Evolutionary conservation across 2,113 vertebrate genomes (phyloP).

Genomic region (Peucedramus taeniatus): DNA sequence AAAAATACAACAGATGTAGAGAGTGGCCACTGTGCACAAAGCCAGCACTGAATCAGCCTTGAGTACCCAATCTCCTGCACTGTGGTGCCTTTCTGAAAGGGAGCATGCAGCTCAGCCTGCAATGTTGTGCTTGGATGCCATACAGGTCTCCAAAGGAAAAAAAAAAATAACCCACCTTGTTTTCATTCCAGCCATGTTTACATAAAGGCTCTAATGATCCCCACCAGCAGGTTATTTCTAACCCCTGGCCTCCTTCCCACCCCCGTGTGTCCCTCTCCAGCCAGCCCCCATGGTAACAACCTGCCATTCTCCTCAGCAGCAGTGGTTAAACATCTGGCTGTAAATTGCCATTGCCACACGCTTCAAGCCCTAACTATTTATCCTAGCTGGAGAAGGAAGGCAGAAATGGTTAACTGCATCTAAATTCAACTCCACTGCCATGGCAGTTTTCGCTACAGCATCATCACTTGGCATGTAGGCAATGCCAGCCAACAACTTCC

Average conservation of each 20-base stretch:
- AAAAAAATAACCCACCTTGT: constrained; percentile 20
- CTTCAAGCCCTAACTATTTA: neutral
- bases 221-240: constrained; percentile 68
- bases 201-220: constrained; percentile 71
- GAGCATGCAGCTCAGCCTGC: constrained; percentile 36
- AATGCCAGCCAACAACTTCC: neutral
- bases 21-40: constrained; percentile 53
- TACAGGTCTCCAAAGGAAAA: constrained; percentile 68
- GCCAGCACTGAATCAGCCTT: constrained; percentile 48
- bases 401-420: neutral
- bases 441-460: neutral
- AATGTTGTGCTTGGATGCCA: constrained; percentile 75
- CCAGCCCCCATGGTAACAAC: constrained; percentile 30
- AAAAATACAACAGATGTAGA: constrained; percentile 59
- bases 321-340: constrained; percentile 26
- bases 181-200: constrained; percentile 76
- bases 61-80: constrained; percentile 28
- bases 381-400: neutral
- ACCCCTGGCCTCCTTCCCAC: constrained; percentile 26
- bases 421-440: neutral
- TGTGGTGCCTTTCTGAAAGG: constrained; percentile 72
- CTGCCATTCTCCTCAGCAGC: constrained; percentile 19
- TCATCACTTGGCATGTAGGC: neutral
- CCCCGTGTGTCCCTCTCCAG: neutral
- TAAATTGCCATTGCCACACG: neutral